Base-by-base conservation (phyloP, 2,888 invertebrate species). In the Petrophora chlorosata region DNA sequence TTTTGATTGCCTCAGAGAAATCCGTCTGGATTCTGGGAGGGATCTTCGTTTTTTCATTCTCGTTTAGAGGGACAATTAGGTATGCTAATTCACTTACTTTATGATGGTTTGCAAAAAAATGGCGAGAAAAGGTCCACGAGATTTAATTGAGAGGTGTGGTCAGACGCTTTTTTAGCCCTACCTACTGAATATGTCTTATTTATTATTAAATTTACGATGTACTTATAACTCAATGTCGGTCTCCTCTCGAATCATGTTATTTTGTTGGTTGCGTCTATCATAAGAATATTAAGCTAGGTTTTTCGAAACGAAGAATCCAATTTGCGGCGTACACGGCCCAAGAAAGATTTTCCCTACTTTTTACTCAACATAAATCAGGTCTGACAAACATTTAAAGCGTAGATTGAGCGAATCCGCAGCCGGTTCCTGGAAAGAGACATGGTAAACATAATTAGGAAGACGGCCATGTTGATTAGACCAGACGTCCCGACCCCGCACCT, bases 11-110 rank as follows among this genome's bases (percentile, higher is more conserved):
- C 76, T 79, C 73, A 71, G 73, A 78, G 73, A 82, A 83, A 81
- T 81, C 75, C 76, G 75, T 62, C 72, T 70, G 73, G 74, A 78
- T 74, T 76, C 74, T 62, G 61, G 72, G 76, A 71, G 68, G 69
- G 63, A 72, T 77, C 76, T 79, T 76, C 70, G 70, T 79, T 82
- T 85, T 85, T 82, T 82, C 63, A 77, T 80, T 79, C 72, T 70
- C 75, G 72, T 80, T 82, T 76, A 73, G 75, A 76, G 72, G 72
- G 78, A 81, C 87, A 88, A 85, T 88, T 85, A 86, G 75, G 79
- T 82, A 87, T 87, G 86, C 80, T 86, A 85, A 88, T 88, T 82
- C 81, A 78, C 79, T 83, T 82, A 81, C 79, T 82, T 82, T 82
- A 79, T 80, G 82, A 76, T 72, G 75, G 72, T 72, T 79, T 80